Conservation (phyloP, 2,888 invertebrate species). For the Heliconius sara region DNA sequence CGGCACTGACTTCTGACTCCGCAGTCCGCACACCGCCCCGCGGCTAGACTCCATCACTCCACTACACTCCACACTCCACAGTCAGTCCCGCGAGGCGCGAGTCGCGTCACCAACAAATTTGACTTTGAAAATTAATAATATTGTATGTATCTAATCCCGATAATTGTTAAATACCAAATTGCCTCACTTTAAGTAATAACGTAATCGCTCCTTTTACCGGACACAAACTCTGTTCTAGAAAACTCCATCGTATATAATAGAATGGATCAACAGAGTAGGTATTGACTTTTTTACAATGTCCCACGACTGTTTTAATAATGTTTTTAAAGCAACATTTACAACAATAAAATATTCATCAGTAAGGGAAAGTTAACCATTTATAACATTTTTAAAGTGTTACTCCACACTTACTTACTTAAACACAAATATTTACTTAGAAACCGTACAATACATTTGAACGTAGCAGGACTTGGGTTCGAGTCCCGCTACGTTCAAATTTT, state of each 20-base stretch:
- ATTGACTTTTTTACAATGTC: neutral
- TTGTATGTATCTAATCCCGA: slow-evolving; percentile 11
- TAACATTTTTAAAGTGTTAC: too few species aligned
- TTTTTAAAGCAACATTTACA: neutral
- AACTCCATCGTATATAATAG: neutral
- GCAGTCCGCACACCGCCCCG: slow-evolving; percentile 40
- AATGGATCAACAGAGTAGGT: neutral
- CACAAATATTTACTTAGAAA: too few species aligned
- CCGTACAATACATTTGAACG: too few species aligned
- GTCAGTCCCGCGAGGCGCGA: slow-evolving; percentile 26
- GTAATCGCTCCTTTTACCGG: neutral
- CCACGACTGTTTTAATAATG: neutral
- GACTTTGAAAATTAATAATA: slow-evolving; percentile 29
- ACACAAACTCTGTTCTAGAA: neutral
- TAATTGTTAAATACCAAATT: neutral
- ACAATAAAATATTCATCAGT: neutral
- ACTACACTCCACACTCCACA: too few species aligned
- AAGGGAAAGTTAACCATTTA: neutral
- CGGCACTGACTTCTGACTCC: slow-evolving; percentile 69
- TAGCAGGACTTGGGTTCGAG: too few species aligned
- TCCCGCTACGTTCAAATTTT: too few species aligned
- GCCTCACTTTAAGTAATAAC: neutral
- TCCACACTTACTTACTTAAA: too few species aligned
- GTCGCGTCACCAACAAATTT: slow-evolving; percentile 9
- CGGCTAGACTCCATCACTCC: slow-evolving; percentile 31